Percentiles rank a stretch among this genome's conserved stretches.
These are phyloP conservation scores for Phoenicopterus ruber DNA, from an alignment of 2,113 vertebrate species.

Conservation along the genomic window DNA sequence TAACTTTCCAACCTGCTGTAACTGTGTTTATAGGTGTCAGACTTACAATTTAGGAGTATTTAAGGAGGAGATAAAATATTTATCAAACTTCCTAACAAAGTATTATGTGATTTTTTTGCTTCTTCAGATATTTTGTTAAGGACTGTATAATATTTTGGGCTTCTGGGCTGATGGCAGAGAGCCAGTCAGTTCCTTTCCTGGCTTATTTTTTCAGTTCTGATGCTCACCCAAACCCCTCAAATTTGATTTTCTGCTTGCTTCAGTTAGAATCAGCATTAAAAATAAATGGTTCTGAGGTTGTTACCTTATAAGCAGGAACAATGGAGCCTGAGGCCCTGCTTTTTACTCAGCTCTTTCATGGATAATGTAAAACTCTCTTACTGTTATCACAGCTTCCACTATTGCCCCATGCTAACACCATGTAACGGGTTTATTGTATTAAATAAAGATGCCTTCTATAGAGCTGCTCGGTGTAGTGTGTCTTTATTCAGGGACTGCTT, in stretches of 20 bases:
- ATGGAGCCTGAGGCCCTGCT: background rate
- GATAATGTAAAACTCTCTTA: background rate
- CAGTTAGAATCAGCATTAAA: background rate
- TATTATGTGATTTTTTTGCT: background rate
- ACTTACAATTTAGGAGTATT: background rate
- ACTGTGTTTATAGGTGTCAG: background rate
- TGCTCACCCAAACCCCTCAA: background rate
- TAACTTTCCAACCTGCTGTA: background rate
- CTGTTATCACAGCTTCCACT: background rate
- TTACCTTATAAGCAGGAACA: background rate
- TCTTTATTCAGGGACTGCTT: background rate
- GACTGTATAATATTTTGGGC: background rate
- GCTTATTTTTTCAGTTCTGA: background rate
- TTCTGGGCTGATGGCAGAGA: background rate
- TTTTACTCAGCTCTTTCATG: background rate
- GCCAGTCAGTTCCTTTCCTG: background rate
- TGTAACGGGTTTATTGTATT: background rate
- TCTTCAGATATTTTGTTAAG: background rate
- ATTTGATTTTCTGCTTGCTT: background rate
- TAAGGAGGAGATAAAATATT: background rate
- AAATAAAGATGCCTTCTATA: background rate
- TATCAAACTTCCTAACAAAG: background rate
- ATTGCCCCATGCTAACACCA: background rate
- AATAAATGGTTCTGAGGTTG: background rate
- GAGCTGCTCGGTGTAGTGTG: background rate